Evolutionary conservation across 37 sponge, comb jelly and placozoan genomes (phyloP).

Genomic region (Spongia lamella): DNA sequence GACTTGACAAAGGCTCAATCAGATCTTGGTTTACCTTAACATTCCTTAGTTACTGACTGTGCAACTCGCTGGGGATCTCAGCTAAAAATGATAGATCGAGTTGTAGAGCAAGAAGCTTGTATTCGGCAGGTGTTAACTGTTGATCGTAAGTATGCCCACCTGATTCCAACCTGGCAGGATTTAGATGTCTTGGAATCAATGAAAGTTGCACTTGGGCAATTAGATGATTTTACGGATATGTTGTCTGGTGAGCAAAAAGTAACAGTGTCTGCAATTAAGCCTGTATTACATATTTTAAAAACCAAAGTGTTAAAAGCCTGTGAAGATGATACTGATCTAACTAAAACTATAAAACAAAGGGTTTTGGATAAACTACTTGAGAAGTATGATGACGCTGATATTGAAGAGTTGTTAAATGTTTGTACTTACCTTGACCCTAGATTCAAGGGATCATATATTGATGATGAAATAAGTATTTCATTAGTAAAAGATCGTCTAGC

Average conservation of each 20-base stretch:
- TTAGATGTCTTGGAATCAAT: constrained; percentile 20
- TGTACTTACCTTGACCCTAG: constrained; percentile 35
- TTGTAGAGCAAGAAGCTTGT: constrained; percentile 27
- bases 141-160: constrained; percentile 31
- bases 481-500: no score
- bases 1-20: constrained; percentile 20
- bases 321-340: constrained; percentile 19
- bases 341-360: constrained; percentile 26
- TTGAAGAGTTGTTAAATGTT: background rate
- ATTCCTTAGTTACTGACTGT: constrained; percentile 12
- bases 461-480: no score
- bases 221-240: constrained; percentile 35
- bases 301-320: background rate
- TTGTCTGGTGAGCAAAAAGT: constrained; percentile 37
- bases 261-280: constrained; percentile 32
- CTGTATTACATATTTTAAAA: constrained; percentile 7
- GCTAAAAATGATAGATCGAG: constrained; percentile 18
- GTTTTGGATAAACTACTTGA: background rate
- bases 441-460: constrained; percentile 14
- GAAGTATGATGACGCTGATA: background rate
- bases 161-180: constrained; percentile 44
- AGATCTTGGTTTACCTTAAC: constrained; percentile 21
- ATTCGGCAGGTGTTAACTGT: constrained; percentile 26
- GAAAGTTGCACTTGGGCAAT: constrained; percentile 17
- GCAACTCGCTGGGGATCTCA: constrained; percentile 42